Evolutionary conservation across 2,888 invertebrate species (phyloP).

Genomic region (Callosobruchus maculatus): DNA sequence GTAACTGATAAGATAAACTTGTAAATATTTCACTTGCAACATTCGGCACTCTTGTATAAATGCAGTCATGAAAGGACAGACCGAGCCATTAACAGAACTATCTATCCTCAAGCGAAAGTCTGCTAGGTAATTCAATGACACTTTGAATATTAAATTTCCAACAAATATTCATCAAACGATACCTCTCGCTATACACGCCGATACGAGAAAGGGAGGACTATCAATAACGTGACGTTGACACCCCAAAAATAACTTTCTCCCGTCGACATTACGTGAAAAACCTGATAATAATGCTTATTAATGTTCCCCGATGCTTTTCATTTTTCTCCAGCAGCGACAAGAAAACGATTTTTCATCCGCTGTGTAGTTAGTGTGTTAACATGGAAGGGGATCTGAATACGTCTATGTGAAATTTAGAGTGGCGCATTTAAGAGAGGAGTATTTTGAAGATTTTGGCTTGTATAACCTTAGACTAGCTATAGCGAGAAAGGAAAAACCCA

Average conservation of each 20-base stretch:
- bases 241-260: slow-evolving; percentile 16
- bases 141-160: neutral
- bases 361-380: neutral
- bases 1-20: no score
- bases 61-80: no score
- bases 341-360: slow-evolving; percentile 10
- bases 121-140: neutral
- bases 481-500: no score
- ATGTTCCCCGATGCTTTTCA: slow-evolving; percentile 14
- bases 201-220: slow-evolving; percentile 5
- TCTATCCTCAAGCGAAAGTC: no score
- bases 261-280: slow-evolving; percentile 16
- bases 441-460: neutral
- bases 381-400: neutral
- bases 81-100: no score
- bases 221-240: slow-evolving; percentile 13
- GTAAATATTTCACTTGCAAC: no score
- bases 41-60: no score
- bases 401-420: neutral
- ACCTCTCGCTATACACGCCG: slow-evolving; percentile 6
- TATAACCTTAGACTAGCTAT: neutral
- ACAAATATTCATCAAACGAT: slow-evolving; percentile 8
- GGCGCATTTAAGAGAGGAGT: neutral
- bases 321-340: slow-evolving; percentile 1
- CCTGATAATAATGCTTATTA: slow-evolving; percentile 17